Conservation (phyloP, 1,140 invertebrate species). For the Danaus plexippus region DNA sequence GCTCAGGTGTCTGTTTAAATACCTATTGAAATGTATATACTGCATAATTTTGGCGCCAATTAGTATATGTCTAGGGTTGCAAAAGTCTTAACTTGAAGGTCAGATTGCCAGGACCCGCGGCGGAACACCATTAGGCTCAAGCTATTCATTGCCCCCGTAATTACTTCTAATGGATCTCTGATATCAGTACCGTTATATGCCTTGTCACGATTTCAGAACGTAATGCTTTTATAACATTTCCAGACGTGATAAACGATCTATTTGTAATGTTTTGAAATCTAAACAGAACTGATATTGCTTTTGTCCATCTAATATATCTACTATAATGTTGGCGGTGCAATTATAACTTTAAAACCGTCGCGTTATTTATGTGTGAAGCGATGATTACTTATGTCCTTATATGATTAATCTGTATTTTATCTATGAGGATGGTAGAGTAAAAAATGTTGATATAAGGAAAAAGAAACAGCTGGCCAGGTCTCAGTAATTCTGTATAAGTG, state of each 20-base stretch:
- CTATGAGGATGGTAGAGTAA: conserved; percentile 5
- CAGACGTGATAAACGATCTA: too few relatives aligned
- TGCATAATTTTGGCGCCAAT: conserved; percentile 24
- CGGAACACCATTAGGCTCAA: conserved; percentile 22
- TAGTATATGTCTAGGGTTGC: conserved; percentile 36
- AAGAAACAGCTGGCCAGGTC: conserved; percentile 35
- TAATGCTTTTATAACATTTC: background rate
- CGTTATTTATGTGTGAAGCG: too few relatives aligned
- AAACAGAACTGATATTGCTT: too few relatives aligned
- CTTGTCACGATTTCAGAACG: conserved; percentile 39
- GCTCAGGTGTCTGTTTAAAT: background rate
- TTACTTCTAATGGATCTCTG: conserved; percentile 53
- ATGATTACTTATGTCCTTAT: too few relatives aligned
- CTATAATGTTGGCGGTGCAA: too few relatives aligned
- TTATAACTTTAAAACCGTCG: too few relatives aligned
- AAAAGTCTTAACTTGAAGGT: conserved; percentile 37
- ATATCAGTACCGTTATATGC: conserved; percentile 35
- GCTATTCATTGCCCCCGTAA: conserved; percentile 40
- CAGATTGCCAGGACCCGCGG: conserved; percentile 27
- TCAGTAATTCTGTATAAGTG: conserved; percentile 21
- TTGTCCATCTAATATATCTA: too few relatives aligned
- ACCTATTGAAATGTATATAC: conserved; percentile 13
- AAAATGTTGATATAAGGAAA: conserved; percentile 53
- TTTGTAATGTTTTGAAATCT: too few relatives aligned
- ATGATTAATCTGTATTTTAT: too few relatives aligned